These are phyloP conservation scores for Macaca fascicularis DNA, from an alignment of 2,113 vertebrate species.

Conservation along the genomic window T2T-MFA8v1.1 NC_088379.1:140732501-140733000, in stretches of 20 bases:
- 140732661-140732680: not conserved
- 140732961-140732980: not conserved
- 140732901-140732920: not conserved
- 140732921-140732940: fast-evolving
- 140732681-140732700: not conserved
- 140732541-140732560: not conserved
- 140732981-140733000: fast-evolving
- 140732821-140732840: not conserved
- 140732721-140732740: not conserved
- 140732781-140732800: fast-evolving
- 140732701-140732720: not conserved
- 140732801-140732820: not conserved
- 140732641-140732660: not conserved
- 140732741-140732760: fast-evolving
- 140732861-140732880: fast-evolving
- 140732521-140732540: not conserved
- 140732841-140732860: not conserved
- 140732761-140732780: fast-evolving
- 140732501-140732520: not conserved
- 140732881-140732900: not conserved
- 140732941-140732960: not conserved
- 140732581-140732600: not conserved
- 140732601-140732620: not conserved
- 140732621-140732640: not conserved
- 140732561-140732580: not conserved